Conservation (phyloP, 2,888 invertebrate species). For the Phaedon cochleariae region DNA sequence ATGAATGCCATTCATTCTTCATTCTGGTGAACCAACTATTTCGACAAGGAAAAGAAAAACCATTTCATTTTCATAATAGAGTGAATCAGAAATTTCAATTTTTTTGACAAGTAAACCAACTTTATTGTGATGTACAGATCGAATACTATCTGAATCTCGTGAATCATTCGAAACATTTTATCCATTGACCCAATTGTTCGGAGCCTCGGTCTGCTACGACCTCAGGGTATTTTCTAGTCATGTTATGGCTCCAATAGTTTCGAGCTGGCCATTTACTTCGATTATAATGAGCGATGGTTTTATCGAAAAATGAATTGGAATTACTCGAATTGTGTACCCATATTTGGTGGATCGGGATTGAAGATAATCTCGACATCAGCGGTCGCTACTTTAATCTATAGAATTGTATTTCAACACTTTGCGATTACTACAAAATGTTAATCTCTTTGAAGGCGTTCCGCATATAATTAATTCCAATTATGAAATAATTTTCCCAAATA, state of each 20-base stretch:
- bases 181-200: conserved; percentile 32
- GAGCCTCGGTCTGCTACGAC: conserved; percentile 15
- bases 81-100: too few relatives aligned
- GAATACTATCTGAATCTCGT: not conserved
- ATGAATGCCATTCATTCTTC: too few relatives aligned
- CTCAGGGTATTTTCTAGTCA: conserved; percentile 17
- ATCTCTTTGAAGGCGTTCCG: not conserved
- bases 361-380: not conserved
- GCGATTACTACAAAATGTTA: not conserved
- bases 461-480: not conserved
- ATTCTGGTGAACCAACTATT: too few relatives aligned
- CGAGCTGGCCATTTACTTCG: not conserved
- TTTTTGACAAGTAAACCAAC: too few relatives aligned
- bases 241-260: not conserved
- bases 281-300: not conserved
- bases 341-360: not conserved
- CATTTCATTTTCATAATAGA: too few relatives aligned
- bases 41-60: too few relatives aligned
- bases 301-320: not conserved
- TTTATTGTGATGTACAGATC: not conserved
- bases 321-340: not conserved
- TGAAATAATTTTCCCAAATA: not conserved
- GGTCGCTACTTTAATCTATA: not conserved
- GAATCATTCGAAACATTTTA: conserved; percentile 26
- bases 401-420: not conserved